Evolutionary conservation across 1,140 invertebrate species (phyloP), one percentile per base, ranked within the genome.

Genomic region (Spodoptera frugiperda): DNA sequence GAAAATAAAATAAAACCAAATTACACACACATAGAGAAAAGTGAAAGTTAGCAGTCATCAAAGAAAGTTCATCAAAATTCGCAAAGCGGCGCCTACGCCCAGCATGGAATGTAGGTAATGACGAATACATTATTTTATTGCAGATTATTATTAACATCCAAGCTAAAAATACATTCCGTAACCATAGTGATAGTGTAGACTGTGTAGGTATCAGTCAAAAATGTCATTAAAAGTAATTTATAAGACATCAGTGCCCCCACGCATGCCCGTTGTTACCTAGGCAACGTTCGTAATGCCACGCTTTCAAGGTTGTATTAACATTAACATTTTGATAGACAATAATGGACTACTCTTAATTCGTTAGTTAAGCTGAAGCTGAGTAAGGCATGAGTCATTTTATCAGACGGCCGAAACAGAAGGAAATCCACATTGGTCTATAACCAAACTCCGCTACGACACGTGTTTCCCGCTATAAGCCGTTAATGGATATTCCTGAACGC

Each of bases 61-160:
- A 68, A 49, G 75, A 77, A 70, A 77, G 75, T 51, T 57, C 48
- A 77, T 68, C 39, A 46, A 72, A 70, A 57, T 77, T 68, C 75
- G 75, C 75, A 51, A 39, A 48, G 54, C 65, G 30, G 39, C 19
- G 59, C 49, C 57, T 14, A 63, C 48, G 72, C 72, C 30, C 72
- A 75, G 59, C 72, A 21, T 53, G 25, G 15, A 55, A 71, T 71
- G 30, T 71, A 70, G 46, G 48, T 25, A 67, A 12, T 14, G 8
- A 39, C 8, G 33, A 39, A 39, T 44, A 46, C 14, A 12, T n/a
- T 48, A n/a, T 51, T 11, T 11, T 21, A 9, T 30, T n/a, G 14
- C 10, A 30, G 5, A 30, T 59, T 15, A 9, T 30, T 17, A 15
- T 15, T 8, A 39, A 61, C 33, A 17, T 61, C 11, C 30, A 57